Conservation (phyloP, 2,113 vertebrate genomes). For the Donacobius atricapilla region DNA sequence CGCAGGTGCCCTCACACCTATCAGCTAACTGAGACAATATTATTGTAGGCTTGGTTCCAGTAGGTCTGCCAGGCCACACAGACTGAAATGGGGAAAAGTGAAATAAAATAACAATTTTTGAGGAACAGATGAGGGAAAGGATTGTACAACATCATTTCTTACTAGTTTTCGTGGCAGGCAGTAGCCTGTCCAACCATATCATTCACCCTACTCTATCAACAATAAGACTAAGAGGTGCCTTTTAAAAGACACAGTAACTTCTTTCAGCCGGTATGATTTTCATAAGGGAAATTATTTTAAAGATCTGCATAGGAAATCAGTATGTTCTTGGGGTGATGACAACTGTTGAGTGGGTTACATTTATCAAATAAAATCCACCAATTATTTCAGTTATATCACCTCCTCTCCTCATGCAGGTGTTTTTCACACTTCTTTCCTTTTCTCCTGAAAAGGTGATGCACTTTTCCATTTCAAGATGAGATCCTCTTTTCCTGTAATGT, state of each 20-base stretch:
- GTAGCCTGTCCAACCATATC: background rate
- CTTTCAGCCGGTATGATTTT: background rate
- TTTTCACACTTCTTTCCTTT: constrained; percentile 16
- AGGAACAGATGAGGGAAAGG: background rate
- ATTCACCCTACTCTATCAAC: background rate
- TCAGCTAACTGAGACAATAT: constrained; percentile 36
- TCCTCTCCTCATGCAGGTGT: background rate
- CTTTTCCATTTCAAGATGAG: background rate
- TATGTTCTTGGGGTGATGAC: background rate
- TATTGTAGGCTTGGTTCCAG: constrained; percentile 43
- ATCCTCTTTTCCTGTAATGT: background rate
- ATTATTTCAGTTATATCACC: background rate
- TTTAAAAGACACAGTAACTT: background rate
- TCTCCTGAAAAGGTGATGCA: background rate
- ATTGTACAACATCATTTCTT: background rate
- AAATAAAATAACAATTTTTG: constrained; percentile 28
- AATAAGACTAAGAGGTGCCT: background rate
- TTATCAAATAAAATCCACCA: background rate
- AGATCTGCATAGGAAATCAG: background rate
- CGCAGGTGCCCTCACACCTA: constrained; percentile 55
- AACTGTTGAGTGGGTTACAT: background rate
- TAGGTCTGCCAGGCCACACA: constrained; percentile 46
- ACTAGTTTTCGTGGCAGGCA: background rate
- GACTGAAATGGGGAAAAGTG: constrained; percentile 14
- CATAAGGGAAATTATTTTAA: background rate